Evolutionary conservation across 2,113 vertebrate genomes (phyloP), one percentile per base, ranked within the genome.

Genomic region (Piprites chloris): DNA sequence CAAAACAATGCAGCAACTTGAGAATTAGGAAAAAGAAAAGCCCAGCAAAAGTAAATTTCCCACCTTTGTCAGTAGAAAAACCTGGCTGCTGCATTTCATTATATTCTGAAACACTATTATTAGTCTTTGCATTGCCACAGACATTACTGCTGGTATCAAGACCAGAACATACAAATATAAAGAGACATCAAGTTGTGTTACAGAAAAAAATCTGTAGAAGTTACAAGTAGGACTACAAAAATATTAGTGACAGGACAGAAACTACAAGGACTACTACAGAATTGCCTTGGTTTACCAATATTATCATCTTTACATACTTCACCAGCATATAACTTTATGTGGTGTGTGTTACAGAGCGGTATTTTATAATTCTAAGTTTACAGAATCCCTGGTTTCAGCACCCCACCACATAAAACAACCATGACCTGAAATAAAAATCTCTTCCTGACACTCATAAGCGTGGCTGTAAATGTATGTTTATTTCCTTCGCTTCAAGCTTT

Each of bases 11-110:
- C 16, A 92, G 80, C 11, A 66, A 56, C 26, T 41, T 61, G 7
- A 50, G 44, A 73, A 72, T 89, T 37, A 68, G 39, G 12, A 95
- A 63, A 73, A 73, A 82, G 14, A 74, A 92, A 89, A 89, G 63
- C 32, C 19, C 65, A 63, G 55, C 18, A 86, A 67, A 90, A 77
- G 61, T 41, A 55, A 32, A 44, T 75, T 47, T 80, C 39, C 47
- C 39, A 42, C 24, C 37, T 75, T 42, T 68, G 42, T 41, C 71
- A 85, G 41, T 1, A 82, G 35, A 85, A 73, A 89, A 86, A 32
- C 9, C 35, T 62, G 35, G 35, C 24, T 67, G 33, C 9, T 77
- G 56, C 24, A 32, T 33, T 66, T 85, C 44, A 71, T 11, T 58
- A 49, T 42, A 61, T 47, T 55, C 65, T 75, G 33, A 71, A 85